phyloP scores from a whole-genome alignment of 2,797 vertebrate genomes.

The Rhinogobio ventralis region DNA sequence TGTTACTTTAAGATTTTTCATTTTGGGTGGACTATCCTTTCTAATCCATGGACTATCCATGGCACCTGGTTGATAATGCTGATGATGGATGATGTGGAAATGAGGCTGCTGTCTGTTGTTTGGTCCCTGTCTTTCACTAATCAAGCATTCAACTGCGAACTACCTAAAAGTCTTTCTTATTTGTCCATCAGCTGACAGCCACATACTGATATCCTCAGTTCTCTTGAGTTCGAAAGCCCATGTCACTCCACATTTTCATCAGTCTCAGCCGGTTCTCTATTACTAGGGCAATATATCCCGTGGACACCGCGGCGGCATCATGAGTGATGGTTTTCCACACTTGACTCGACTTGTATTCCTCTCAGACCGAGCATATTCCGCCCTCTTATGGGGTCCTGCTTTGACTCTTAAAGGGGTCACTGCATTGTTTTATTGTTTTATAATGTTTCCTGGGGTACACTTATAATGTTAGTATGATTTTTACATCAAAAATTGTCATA shows the following conservation, averaged over 20 bases:
- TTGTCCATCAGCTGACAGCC: background rate
- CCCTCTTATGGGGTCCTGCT: background rate
- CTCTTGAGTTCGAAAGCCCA: background rate
- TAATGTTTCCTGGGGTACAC: too few relatives aligned
- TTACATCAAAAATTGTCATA: too few relatives aligned
- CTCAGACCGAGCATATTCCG: background rate
- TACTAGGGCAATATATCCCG: background rate
- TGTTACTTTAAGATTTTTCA: background rate
- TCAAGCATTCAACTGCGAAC: background rate
- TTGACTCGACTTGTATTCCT: slow-evolving; percentile 18
- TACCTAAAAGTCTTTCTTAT: slow-evolving; percentile 2
- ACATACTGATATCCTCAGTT: background rate
- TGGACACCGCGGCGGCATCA: background rate
- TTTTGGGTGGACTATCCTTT: background rate
- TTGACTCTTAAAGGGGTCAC: background rate
- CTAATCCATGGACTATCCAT: background rate
- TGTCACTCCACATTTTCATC: slow-evolving; percentile 16
- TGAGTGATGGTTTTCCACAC: slow-evolving; percentile 29
- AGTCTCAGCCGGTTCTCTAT: background rate
- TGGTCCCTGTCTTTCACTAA: background rate
- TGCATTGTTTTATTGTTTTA: too few relatives aligned
- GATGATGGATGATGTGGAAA: background rate
- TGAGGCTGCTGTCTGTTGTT: background rate
- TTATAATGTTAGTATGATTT: too few relatives aligned
- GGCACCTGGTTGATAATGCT: background rate